phyloP scores from a whole-genome alignment of 2,113 vertebrate genomes.

The Clarias macrocephalus region DNA sequence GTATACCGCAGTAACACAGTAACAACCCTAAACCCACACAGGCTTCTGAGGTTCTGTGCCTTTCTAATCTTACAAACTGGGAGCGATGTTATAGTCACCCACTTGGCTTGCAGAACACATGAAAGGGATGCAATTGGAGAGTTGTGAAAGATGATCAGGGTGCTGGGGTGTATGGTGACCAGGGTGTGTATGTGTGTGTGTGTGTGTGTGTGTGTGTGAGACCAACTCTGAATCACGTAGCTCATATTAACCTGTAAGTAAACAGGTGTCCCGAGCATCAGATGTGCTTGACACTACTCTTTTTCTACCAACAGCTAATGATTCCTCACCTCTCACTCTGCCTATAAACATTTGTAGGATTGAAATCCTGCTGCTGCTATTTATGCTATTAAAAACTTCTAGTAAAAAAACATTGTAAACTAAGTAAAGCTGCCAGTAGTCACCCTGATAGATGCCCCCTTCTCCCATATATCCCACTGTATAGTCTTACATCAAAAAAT shows the following conservation, averaged over 20 bases:
- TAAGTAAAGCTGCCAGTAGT: not conserved
- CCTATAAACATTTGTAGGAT: not conserved
- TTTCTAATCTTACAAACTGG: slow-evolving; percentile 2
- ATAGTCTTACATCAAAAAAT: not conserved
- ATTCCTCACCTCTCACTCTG: not conserved
- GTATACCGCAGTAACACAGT: not conserved
- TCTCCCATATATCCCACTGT: not conserved
- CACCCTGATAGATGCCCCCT: not conserved
- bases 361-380: not conserved
- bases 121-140: slow-evolving; percentile 19
- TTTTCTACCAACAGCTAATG: not conserved
- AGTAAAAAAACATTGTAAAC: not conserved
- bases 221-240: slow-evolving; percentile 13
- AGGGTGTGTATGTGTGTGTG: not conserved
- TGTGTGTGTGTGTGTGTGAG: not conserved
- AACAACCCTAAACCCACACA: not conserved
- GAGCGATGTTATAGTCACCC: not conserved
- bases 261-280: slow-evolving; percentile 30
- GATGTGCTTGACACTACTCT: slow-evolving; percentile 31
- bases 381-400: not conserved
- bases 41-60: not conserved
- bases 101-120: not conserved
- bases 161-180: slow-evolving; percentile 32
- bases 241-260: slow-evolving; percentile 26
- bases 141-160: slow-evolving; percentile 26